Evolutionary conservation across 2,797 vertebrate species (phyloP), one percentile per base, ranked within the genome.

Genomic region (Oryzias sinensis): DNA sequence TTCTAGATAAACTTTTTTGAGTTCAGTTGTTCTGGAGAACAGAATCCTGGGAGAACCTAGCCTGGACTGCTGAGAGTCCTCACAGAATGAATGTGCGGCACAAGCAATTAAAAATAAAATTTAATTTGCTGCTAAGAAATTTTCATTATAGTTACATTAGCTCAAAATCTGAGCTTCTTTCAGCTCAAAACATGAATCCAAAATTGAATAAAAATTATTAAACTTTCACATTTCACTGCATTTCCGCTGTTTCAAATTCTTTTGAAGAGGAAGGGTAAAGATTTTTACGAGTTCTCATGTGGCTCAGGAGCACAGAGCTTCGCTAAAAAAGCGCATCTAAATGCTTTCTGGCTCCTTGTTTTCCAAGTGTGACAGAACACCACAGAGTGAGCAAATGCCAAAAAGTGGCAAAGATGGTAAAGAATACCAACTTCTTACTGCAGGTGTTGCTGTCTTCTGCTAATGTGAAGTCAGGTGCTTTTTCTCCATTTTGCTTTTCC

Each of bases 111-210:
- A 56, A 69, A 41, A 45, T 16, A 0, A 47, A 56, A 56, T 73
- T 42, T 6, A 50, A 37, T 72, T 18, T 64, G 58, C 60, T 49
- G 22, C 63, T 29, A 45, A 55, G 29, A 15, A 49, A 50, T 63
- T 45, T 80, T 65, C 58, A 46, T 54, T 54, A 14, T 27, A 15
- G 81, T 72, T 57, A 29, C 72, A 17, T 74, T 77, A 79, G 77
- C 77, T 77, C 80, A 56, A 42, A 76, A 47, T 49, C 68, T 29
- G 42, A 50, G 64, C 61, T 72, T 63, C 55, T 50, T 40, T 22
- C 20, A 22, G 20, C 20, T 41, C 67, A 65, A 17, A 0, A 62
- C 17, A 2, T 33, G 29, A 33, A 33, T 33, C 29, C 29, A 33
- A 33, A 29, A 3, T 3, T 37, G 3, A 11, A 37, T 4, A 37